Percentiles rank a stretch among this genome's conserved stretches.
Conservation (phyloP, 1,140 invertebrate genomes). For the Cataglyphis hispanica region DNA sequence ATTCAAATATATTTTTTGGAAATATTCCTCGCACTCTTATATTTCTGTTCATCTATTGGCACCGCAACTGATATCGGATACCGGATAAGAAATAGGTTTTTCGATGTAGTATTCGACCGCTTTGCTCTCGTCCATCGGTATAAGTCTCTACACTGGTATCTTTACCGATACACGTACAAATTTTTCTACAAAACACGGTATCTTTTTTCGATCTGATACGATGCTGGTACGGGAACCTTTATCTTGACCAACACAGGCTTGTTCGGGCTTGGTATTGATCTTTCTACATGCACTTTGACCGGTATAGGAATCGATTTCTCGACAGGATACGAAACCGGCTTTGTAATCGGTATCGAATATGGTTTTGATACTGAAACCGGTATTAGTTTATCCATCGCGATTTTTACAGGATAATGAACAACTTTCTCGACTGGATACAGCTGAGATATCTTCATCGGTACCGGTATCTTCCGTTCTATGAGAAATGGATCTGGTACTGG, state of each 20-base stretch:
- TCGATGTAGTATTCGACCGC: conserved; percentile 88
- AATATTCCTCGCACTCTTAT: neutral
- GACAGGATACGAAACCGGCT: conserved; percentile 83
- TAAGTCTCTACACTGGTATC: conserved; percentile 85
- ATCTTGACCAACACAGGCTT: conserved; percentile 89
- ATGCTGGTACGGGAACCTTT: conserved; percentile 88
- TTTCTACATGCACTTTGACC: conserved; percentile 88
- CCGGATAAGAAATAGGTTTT: conserved; percentile 89
- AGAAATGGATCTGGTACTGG: conserved; percentile 82
- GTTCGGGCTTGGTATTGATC: conserved; percentile 86
- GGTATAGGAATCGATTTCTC: conserved; percentile 89
- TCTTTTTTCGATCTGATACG: conserved; percentile 88
- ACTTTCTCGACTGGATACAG: conserved; percentile 85
- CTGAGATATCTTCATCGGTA: conserved; percentile 87
- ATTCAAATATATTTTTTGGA: too few species aligned
- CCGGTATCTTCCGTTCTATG: conserved; percentile 81
- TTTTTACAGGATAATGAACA: conserved; percentile 82
- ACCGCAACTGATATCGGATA: conserved; percentile 88
- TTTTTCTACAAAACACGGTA: conserved; percentile 89
- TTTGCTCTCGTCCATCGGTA: conserved; percentile 86
- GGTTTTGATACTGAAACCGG: conserved; percentile 90
- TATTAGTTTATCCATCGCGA: conserved; percentile 84
- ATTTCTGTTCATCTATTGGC: conserved; percentile 84
- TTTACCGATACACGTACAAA: conserved; percentile 89
- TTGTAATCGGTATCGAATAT: conserved; percentile 78